Percentiles rank a stretch among this genome's conserved stretches.
Conservation (phyloP, 2,888 invertebrate genomes). For the Parascotia fuliginaria region DNA sequence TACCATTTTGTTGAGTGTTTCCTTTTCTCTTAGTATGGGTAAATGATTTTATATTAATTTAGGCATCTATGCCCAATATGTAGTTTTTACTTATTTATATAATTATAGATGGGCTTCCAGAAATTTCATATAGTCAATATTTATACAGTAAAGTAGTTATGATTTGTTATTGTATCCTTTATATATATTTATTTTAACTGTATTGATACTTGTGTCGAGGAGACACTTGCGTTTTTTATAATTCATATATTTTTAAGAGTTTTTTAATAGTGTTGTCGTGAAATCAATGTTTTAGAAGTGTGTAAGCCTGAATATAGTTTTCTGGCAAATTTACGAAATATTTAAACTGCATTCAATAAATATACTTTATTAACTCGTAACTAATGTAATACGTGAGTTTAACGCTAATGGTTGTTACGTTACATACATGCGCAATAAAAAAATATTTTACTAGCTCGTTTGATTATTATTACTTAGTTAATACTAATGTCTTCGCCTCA, state of each 20-base stretch:
- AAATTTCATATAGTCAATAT: not conserved
- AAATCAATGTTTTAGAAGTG: conserved; percentile 2
- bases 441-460: conserved; percentile 21
- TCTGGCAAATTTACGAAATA: not conserved
- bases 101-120: conserved; percentile 10
- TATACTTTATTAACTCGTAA: conserved; percentile 1
- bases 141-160: not conserved
- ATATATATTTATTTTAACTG: conserved; percentile 3
- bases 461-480: conserved; percentile 4
- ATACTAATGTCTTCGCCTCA: too few species aligned
- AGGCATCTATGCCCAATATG: not conserved
- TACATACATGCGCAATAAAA: conserved; percentile 28
- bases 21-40: too few species aligned
- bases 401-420: conserved; percentile 10
- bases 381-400: conserved; percentile 11
- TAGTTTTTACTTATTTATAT: not conserved
- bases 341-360: not conserved
- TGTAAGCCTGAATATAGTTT: not conserved
- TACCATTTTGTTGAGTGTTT: too few species aligned
- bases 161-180: not conserved
- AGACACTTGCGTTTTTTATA: too few species aligned
- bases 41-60: not conserved
- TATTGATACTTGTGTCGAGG: too few species aligned
- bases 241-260: not conserved
- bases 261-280: conserved; percentile 3